Evolutionary conservation across 2,888 invertebrate genomes (phyloP), one percentile per base, ranked within the genome.

Genomic region (Heliothis peltigera): DNA sequence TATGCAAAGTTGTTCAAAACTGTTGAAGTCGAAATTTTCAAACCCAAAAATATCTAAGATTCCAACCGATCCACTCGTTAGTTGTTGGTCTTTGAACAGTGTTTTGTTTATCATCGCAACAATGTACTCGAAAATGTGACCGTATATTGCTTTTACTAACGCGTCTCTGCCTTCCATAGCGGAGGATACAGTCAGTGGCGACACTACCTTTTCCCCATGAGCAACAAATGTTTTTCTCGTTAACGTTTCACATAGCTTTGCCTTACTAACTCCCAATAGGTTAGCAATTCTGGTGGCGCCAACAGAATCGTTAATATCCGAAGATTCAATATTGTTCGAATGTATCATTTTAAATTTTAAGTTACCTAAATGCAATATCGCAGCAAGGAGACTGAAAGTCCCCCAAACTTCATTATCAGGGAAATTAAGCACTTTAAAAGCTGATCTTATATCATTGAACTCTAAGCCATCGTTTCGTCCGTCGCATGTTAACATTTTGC

Each of bases 31-130:
- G 85, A 99, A 99, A 88, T 99, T 99, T 94, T 99, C 99, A 91
- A 99, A 99, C 1, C 99, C 99, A 87, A 99, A 99, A 79, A 99
- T 99, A 89, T 99, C 99, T 70, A 99, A 94, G 0, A 99, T 98
- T 0, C 99, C 99, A 69, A 99, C 98, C 0, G 97, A 97, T 32
- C 95, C 96, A 76, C 96, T 96, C 1, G 93, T 94, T 0, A 95
- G 89, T 32, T 95, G 91, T 76, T 96, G 96, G 4, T 96, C 96
- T 89, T 96, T 97, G 81, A 96, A 96, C 67, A 99, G 97, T 5
- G 98, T 98, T 76, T 96, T 95, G 87, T 99, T 99, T 74, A 99
- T 98, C 90, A 98, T 98, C 18, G 97, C 96, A 0, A 99, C 98
- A 60, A 99, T 97, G 93, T 97, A 97, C 67, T 98, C 96, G 87